Percentiles rank a stretch among this genome's conserved stretches.
Evolutionary conservation across 1,140 invertebrate species (phyloP).

Genomic region (Lasioglossum baleicum): DNA sequence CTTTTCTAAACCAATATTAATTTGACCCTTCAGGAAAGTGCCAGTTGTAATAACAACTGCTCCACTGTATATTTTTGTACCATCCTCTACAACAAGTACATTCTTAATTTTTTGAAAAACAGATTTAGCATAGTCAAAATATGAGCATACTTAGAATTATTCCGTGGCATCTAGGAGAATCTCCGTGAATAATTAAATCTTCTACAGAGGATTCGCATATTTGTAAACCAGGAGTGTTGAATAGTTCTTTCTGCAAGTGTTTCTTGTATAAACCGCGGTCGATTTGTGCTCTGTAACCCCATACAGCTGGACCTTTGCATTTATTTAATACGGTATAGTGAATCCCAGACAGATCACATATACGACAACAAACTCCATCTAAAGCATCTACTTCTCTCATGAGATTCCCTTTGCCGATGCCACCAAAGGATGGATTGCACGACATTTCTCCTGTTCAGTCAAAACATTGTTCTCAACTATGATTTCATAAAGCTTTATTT

Average conservation of each 20-base stretch:
- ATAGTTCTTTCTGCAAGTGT: constrained; percentile 89
- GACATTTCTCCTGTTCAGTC: constrained; percentile 92
- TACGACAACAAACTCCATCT: constrained; percentile 91
- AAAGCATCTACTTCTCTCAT: constrained; percentile 96
- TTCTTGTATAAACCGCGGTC: constrained; percentile 91
- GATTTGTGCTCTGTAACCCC: constrained; percentile 95
- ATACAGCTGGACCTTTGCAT: constrained; percentile 91
- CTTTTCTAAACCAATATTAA: constrained; percentile 91
- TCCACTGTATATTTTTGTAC: constrained; percentile 82
- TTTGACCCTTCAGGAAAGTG: constrained; percentile 94
- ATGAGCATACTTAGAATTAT: constrained; percentile 83
- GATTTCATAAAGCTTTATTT: constrained; percentile 38
- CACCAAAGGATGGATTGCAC: constrained; percentile 97
- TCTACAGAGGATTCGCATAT: constrained; percentile 90
- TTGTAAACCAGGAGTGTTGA: constrained; percentile 85
- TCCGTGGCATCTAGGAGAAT: constrained; percentile 80
- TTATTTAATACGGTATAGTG: constrained; percentile 89
- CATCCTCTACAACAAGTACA: constrained; percentile 80
- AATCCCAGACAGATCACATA: constrained; percentile 92
- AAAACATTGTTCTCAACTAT: constrained; percentile 38
- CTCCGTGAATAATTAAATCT: constrained; percentile 86
- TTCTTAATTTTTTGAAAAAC: constrained; percentile 30
- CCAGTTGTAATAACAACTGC: constrained; percentile 94
- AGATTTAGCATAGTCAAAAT: neutral
- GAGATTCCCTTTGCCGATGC: constrained; percentile 96